phyloP scores from a whole-genome alignment of 2,797 vertebrate genomes.

The Gobionotothen gibberifrons region DNA sequence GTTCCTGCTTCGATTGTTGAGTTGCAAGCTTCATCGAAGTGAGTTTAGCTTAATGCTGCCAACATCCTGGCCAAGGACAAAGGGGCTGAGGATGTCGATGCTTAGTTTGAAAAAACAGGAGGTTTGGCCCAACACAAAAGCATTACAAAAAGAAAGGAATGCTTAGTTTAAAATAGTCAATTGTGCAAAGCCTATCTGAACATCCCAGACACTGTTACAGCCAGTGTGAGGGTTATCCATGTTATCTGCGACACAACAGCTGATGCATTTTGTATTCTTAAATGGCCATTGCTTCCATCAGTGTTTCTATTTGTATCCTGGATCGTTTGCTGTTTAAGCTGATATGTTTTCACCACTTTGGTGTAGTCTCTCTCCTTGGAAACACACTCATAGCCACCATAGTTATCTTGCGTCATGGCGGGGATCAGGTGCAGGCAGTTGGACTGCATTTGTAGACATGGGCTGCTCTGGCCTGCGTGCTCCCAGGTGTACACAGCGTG shows the following conservation, averaged over 20 bases:
- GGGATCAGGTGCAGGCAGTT: constrained; percentile 83
- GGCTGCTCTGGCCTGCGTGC: constrained; percentile 45
- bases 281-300: rapidly evolving
- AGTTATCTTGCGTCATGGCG: constrained; percentile 61
- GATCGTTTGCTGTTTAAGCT: constrained; percentile 36
- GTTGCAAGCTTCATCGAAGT: neutral
- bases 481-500: constrained; percentile 84
- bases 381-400: constrained; percentile 79
- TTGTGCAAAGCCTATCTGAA: constrained; percentile 16
- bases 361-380: constrained; percentile 77
- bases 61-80: neutral
- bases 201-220: constrained; percentile 10
- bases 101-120: neutral
- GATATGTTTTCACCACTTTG: constrained; percentile 72
- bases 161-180: neutral
- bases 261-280: constrained; percentile 13
- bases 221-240: constrained; percentile 33
- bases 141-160: neutral
- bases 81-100: neutral
- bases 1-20: neutral
- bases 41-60: constrained; percentile 10
- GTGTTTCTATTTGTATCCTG: neutral
- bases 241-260: neutral
- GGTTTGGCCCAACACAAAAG: too few species aligned
- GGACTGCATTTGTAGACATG: constrained; percentile 77